A percentile compares a stretch with the other conserved stretches of the same genome.
These are phyloP conservation scores for Sebastiscus tertius DNA, from an alignment of 2,797 vertebrate genomes.

Conservation along the genomic window DNA sequence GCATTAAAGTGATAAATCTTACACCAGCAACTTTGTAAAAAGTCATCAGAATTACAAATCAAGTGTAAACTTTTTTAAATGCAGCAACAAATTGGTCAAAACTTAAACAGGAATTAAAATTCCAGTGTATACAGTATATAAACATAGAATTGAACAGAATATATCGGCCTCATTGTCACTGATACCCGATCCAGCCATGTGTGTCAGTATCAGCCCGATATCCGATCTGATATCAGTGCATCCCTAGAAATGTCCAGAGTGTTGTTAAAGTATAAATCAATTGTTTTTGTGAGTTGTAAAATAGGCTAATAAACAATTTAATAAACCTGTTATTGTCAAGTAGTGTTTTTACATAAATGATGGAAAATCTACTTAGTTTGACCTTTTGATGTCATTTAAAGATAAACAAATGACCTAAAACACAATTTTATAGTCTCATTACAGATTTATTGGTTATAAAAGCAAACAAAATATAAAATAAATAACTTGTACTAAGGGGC, in stretches of 20 bases:
- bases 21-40: too few relatives aligned
- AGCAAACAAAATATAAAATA: conserved; percentile 82
- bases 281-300: conserved; percentile 43
- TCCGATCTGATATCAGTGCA: too few relatives aligned
- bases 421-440: conserved; percentile 59
- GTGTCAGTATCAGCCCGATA: too few relatives aligned
- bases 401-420: conserved; percentile 43
- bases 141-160: too few relatives aligned
- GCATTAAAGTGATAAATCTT: too few relatives aligned
- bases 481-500: conserved; percentile 75
- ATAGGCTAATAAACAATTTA: conserved; percentile 57
- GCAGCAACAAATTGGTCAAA: too few relatives aligned
- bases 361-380: background rate
- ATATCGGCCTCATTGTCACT: too few relatives aligned
- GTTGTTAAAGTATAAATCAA: conserved; percentile 9
- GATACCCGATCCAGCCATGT: too few relatives aligned
- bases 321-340: conserved; percentile 38
- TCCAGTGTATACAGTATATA: too few relatives aligned
- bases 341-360: conserved; percentile 21
- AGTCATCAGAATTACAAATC: too few relatives aligned
- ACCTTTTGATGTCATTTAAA: background rate
- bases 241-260: background rate
- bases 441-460: conserved; percentile 86
- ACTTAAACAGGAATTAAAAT: too few relatives aligned
- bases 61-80: too few relatives aligned